phyloP scores from a whole-genome alignment of 1,140 invertebrate genomes.

The Charaxes varanes region DNA sequence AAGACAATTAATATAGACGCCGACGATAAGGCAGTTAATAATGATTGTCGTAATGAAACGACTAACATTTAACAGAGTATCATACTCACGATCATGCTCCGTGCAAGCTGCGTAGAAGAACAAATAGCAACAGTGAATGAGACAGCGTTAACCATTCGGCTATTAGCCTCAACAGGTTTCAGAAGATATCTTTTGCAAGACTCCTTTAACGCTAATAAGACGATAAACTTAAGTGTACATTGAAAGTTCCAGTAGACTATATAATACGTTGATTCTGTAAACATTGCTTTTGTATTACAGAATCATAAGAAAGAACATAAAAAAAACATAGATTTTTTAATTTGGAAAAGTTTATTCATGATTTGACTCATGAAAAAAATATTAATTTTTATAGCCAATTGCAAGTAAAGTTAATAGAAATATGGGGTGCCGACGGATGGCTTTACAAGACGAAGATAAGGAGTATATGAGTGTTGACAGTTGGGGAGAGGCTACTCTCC shows the following conservation, averaged over 20 bases:
- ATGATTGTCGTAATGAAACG: slow-evolving; percentile 14
- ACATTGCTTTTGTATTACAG: no score
- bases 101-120: slow-evolving; percentile 82
- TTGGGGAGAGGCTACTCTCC: slow-evolving; percentile 21
- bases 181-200: slow-evolving; percentile 24
- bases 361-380: no score
- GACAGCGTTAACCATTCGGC: slow-evolving; percentile 48
- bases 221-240: slow-evolving; percentile 7
- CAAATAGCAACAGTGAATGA: slow-evolving; percentile 73
- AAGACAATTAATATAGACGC: no score
- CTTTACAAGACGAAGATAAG: slow-evolving; percentile 13
- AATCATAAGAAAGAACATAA: no score
- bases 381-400: slow-evolving; percentile 27
- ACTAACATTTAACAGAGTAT: slow-evolving; percentile 37
- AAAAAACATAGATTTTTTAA: no score
- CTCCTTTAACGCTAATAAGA: slow-evolving; percentile 7
- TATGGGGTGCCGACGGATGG: slow-evolving; percentile 18
- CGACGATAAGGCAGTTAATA: no score
- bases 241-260: slow-evolving; percentile 11
- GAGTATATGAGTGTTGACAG: slow-evolving; percentile 12
- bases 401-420: no score
- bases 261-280: slow-evolving; percentile 4
- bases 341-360: no score
- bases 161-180: slow-evolving; percentile 27
- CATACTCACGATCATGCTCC: slow-evolving; percentile 89